Conservation (phyloP, 1,140 invertebrate species). For the Sweltsa coloradensis region DNA sequence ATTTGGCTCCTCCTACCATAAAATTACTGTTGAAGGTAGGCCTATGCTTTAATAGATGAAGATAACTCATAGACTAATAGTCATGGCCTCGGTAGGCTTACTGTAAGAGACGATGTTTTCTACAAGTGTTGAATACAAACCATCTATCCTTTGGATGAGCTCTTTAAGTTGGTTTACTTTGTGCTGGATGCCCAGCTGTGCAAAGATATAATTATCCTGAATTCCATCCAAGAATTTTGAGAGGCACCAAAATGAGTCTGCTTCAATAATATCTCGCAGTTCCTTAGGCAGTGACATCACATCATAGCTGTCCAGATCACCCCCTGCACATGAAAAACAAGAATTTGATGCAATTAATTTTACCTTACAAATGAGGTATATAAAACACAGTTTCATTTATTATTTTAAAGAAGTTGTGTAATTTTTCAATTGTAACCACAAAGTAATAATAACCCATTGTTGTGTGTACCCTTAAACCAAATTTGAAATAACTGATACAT, state of each 20-base stretch:
- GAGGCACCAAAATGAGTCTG: slow-evolving; percentile 98
- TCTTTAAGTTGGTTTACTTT: slow-evolving; percentile 85
- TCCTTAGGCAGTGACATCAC: slow-evolving; percentile 65
- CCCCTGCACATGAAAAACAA: slow-evolving; percentile 35
- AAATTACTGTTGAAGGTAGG: too few relatives aligned
- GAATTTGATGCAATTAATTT: neutral
- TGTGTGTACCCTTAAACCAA: too few relatives aligned
- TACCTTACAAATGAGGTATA: too few relatives aligned
- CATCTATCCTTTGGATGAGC: slow-evolving; percentile 90
- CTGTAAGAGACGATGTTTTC: neutral
- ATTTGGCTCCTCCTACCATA: too few relatives aligned
- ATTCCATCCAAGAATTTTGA: slow-evolving; percentile 97
- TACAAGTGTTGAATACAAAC: slow-evolving; percentile 34
- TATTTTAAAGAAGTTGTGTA: too few relatives aligned
- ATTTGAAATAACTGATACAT: too few relatives aligned
- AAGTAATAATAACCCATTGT: too few relatives aligned
- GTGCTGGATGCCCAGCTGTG: slow-evolving; percentile 96
- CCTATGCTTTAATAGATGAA: too few relatives aligned
- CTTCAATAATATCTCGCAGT: slow-evolving; percentile 80
- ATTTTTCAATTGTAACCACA: too few relatives aligned
- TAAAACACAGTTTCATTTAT: too few relatives aligned
- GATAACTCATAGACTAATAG: too few relatives aligned
- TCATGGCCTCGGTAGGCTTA: too few relatives aligned
- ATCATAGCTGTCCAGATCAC: slow-evolving; percentile 80
- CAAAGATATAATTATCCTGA: slow-evolving; percentile 99